Percentiles rank a stretch among this genome's conserved stretches.
phyloP scores from a whole-genome alignment of 2,797 vertebrate genomes.

The Lagocephalus sceleratus region DNA sequence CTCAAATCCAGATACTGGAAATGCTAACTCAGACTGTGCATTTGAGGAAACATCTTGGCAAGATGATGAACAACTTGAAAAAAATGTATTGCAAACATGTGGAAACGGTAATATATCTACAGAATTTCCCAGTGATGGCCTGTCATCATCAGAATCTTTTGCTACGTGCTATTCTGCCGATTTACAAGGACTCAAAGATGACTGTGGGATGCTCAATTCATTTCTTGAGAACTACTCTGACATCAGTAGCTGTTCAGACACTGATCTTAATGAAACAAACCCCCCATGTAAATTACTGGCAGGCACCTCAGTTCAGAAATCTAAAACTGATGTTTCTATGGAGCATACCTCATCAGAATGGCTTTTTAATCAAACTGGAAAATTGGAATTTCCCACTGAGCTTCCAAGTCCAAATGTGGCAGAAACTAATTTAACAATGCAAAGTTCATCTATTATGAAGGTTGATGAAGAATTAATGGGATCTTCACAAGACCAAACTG shows the following conservation, averaged over 20 bases:
- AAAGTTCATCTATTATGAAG: conserved; percentile 19
- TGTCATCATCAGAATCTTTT: conserved; percentile 41
- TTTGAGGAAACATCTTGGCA: conserved; percentile 61
- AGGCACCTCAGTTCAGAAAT: conserved; percentile 34
- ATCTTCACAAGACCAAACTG: conserved; percentile 14
- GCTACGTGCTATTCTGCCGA: conserved; percentile 48
- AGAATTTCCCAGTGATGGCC: conserved; percentile 46
- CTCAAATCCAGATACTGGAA: conserved; percentile 39
- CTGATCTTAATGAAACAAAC: conserved; percentile 50
- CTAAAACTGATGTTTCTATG: conserved; percentile 23
- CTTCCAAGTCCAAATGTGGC: conserved; percentile 19
- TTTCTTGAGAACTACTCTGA: conserved; percentile 70
- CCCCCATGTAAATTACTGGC: conserved; percentile 58
- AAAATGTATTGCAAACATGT: conserved; percentile 45
- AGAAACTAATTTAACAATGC: conserved; percentile 14
- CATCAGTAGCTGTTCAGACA: conserved; percentile 74
- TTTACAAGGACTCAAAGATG: conserved; percentile 56
- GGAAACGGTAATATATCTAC: conserved; percentile 29
- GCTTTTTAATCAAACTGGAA: conserved; percentile 31
- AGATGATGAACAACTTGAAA: conserved; percentile 49
- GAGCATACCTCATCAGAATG: conserved; percentile 49
- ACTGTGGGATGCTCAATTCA: conserved; percentile 54
- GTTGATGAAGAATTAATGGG: conserved; percentile 17
- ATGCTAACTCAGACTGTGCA: conserved; percentile 55
- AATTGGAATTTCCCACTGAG: conserved; percentile 22